A percentile compares a stretch with the other conserved stretches of the same genome.
These are phyloP conservation scores for Tenthredo amoena DNA, from an alignment of 2,888 invertebrate species.

Conservation along the genomic window DNA sequence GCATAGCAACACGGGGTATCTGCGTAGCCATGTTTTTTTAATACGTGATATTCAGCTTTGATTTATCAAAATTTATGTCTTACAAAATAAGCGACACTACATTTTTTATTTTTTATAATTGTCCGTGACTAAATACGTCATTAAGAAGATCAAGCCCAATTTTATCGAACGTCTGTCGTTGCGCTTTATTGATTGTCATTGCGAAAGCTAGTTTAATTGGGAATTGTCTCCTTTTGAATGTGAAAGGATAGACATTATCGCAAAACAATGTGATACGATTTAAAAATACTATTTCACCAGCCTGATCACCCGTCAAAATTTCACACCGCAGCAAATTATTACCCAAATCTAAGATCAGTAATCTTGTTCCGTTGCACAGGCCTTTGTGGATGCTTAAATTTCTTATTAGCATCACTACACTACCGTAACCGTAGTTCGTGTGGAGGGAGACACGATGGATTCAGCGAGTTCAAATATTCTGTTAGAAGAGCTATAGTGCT, in stretches of 20 bases:
- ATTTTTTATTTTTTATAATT: conserved; percentile 64
- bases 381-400: conserved; percentile 53
- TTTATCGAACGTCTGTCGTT: conserved; percentile 70
- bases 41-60: no score
- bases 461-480: conserved; percentile 23
- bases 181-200: conserved; percentile 72
- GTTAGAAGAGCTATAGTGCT: conserved; percentile 53
- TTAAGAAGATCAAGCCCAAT: conserved; percentile 70
- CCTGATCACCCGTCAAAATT: conserved; percentile 54
- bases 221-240: conserved; percentile 66
- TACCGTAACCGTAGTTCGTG: conserved; percentile 50
- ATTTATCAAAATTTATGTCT: no score
- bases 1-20: no score
- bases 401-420: conserved; percentile 52
- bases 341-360: conserved; percentile 45
- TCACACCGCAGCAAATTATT: conserved; percentile 50
- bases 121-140: conserved; percentile 70
- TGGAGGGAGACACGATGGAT: conserved; percentile 56
- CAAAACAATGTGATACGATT: conserved; percentile 53
- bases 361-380: conserved; percentile 53
- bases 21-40: no score
- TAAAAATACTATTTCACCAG: conserved; percentile 51
- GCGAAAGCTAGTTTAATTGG: conserved; percentile 67
- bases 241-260: conserved; percentile 57
- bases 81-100: no score